These are phyloP conservation scores for Tuberolachnus salignus DNA, from an alignment of 2,888 invertebrate genomes.

Conservation along the genomic window DNA sequence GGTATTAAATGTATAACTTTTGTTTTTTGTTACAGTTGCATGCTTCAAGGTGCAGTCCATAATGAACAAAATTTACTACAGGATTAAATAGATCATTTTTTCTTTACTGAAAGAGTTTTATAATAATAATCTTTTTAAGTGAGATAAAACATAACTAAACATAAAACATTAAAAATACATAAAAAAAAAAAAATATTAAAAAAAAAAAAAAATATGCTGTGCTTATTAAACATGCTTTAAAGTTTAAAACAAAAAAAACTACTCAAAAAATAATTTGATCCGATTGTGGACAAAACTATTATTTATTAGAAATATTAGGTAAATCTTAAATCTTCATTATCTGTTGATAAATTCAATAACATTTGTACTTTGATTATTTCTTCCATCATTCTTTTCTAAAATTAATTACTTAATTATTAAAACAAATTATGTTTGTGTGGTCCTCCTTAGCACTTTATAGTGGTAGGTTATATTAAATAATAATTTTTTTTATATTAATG, in stretches of 20 bases:
- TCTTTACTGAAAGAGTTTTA: not conserved
- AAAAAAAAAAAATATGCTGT: not conserved
- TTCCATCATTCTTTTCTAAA: conserved; percentile 48
- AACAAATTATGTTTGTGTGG: no score
- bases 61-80: not conserved
- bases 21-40: conserved; percentile 27
- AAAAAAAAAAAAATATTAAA: no score
- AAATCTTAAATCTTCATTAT: conserved; percentile 26
- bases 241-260: not conserved
- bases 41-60: conserved; percentile 31
- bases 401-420: not conserved
- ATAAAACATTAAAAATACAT: no score
- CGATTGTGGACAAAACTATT: not conserved
- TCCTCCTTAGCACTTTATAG: no score
- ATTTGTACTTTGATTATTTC: conserved; percentile 43
- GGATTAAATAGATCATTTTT: not conserved
- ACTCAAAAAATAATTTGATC: not conserved
- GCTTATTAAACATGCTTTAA: not conserved
- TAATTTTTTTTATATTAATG: no score
- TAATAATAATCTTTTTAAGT: not conserved
- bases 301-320: not conserved
- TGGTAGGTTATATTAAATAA: no score
- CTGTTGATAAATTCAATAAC: conserved; percentile 21
- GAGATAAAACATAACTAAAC: no score
- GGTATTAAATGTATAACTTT: no score